Percentiles rank a stretch among this genome's conserved stretches.
Evolutionary conservation across 1,140 invertebrate genomes (phyloP).

Genomic region (Sycobia sp.): DNA sequence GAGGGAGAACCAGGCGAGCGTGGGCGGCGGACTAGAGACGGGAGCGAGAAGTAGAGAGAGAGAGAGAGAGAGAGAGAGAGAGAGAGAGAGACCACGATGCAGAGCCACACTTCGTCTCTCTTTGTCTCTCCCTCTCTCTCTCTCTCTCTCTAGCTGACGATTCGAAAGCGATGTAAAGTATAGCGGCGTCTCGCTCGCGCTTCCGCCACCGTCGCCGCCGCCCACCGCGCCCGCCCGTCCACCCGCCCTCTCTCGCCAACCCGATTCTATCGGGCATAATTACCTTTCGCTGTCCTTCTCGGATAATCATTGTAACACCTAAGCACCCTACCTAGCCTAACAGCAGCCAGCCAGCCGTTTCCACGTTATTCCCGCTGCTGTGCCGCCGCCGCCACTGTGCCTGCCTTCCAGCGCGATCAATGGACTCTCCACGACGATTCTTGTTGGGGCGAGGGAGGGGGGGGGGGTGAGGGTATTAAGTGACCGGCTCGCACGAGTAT

Average conservation of each 20-base stretch:
- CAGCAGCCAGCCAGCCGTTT: constrained; percentile 54
- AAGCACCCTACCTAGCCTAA: constrained; percentile 60
- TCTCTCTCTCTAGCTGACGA: no score
- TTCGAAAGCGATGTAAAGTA: no score
- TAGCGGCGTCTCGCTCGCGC: constrained; percentile 35
- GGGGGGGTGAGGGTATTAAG: constrained; percentile 5
- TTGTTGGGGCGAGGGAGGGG: no score
- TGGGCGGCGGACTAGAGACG: constrained; percentile 23
- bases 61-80: neutral
- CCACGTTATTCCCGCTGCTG: constrained; percentile 51
- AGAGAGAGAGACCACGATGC: neutral
- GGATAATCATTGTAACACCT: constrained; percentile 63
- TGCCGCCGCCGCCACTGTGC: neutral
- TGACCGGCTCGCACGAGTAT: constrained; percentile 21
- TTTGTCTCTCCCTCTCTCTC: no score
- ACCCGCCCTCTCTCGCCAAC: constrained; percentile 44
- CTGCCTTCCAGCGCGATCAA: constrained; percentile 29
- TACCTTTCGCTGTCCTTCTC: constrained; percentile 62
- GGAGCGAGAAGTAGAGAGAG: neutral
- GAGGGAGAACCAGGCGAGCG: no score
- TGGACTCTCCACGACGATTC: constrained; percentile 12
- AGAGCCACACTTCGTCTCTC: no score
- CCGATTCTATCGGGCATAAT: constrained; percentile 60
- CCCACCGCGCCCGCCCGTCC: constrained; percentile 54
- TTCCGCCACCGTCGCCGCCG: constrained; percentile 42